Conservation (phyloP, 2,888 invertebrate genomes). For the Drosophila setosimentum region DNA sequence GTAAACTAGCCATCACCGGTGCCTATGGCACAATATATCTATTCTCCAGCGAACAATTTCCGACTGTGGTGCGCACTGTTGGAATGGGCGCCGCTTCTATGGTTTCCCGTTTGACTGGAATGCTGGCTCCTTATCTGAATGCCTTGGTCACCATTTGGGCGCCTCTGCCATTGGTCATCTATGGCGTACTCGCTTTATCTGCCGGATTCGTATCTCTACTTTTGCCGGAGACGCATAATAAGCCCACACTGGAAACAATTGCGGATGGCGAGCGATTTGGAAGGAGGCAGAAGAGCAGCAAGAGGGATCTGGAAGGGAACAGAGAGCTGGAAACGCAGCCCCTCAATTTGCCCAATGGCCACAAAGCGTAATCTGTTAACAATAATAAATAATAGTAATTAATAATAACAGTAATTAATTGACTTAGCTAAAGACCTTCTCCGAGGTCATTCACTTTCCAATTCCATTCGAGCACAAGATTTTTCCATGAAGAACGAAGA, state of each 20-base stretch:
- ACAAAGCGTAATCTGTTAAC: constrained; percentile 33
- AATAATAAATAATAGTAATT: neutral
- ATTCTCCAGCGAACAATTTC: constrained; percentile 91
- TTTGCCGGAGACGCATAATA: constrained; percentile 92
- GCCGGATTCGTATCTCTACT: constrained; percentile 90
- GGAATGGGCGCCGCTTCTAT: constrained; percentile 95
- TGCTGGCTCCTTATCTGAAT: constrained; percentile 91
- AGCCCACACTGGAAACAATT: constrained; percentile 91
- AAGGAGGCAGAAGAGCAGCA: constrained; percentile 78
- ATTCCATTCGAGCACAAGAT: neutral
- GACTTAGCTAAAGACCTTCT: neutral
- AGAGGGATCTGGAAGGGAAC: constrained; percentile 61
- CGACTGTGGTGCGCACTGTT: constrained; percentile 92
- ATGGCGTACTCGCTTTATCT: constrained; percentile 89
- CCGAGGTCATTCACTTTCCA: neutral
- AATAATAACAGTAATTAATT: neutral
- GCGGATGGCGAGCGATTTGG: constrained; percentile 91
- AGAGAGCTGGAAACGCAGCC: constrained; percentile 69
- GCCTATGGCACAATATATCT: constrained; percentile 91
- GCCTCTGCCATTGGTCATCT: constrained; percentile 90
- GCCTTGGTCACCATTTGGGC: constrained; percentile 87
- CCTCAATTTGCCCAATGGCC: constrained; percentile 54
- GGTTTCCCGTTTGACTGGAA: constrained; percentile 92
- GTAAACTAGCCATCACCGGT: constrained; percentile 90
- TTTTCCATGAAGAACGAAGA: constrained; percentile 37